Evolutionary conservation across 2,797 vertebrate species (phyloP), one percentile per base, ranked within the genome.

Genomic region (Ptychobarbus kaznakovi): DNA sequence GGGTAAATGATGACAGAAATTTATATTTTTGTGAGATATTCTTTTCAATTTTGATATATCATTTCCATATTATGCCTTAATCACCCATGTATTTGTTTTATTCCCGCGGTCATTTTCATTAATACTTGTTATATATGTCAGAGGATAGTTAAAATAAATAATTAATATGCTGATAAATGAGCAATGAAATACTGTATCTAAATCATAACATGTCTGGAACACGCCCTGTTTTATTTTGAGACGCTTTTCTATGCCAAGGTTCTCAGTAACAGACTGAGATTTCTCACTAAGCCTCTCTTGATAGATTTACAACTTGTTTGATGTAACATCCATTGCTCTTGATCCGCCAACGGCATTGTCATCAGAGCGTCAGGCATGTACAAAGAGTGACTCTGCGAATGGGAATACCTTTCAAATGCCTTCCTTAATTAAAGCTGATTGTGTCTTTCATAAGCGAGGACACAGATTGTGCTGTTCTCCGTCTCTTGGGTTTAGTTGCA

Each of bases 401-500:
- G 78, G 18, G 22, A 82, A 76, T 72, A 13, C 11, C 22, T 66
- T 68, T 49, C 9, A 58, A 87, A 82, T 70, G 49, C 58, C 53
- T 18, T 8, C 56, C 51, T 63, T 65, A 46, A 77, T 83, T 86
- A 83, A 89, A 72, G 73, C 51, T 69, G 86, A 77, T 42, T 20
- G n/a, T 75, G 58, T 81, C 46, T 58, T 84, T 49, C 53, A 74
- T 53, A 75, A 46, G 20, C 13, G 9, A 69, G 81, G 70, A 65
- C 65, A 80, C 44, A 73, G 81, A 80, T 80, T 53, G 46, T 85
- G 90, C 87, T 88, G 91, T 87, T 89, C 89, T 77, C 77, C 87
- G 46, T 90, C 80, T 84, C 72, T 77, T 15, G 80, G 91, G 90
- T 87, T 93, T 88, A 83, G 90, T 94, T 95, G 91, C 94, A 88